Evolutionary conservation across 2,797 vertebrate species (phyloP), one percentile per base, ranked within the genome.

Genomic region (Paedocypris micromegethes): DNA sequence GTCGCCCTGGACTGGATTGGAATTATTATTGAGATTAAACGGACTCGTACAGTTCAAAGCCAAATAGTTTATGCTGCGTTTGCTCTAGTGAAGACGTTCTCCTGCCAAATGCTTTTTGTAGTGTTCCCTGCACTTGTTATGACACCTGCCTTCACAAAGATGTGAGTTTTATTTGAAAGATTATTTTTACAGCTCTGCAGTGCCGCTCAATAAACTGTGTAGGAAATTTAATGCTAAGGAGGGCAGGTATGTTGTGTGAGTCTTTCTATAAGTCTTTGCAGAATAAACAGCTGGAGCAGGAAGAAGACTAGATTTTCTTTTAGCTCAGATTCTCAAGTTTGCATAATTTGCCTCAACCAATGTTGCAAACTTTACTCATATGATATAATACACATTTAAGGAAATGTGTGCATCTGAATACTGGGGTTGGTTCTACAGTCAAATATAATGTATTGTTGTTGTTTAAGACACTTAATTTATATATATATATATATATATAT

Each of bases 131-230:
- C 57, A 23, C 66, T 62, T 76, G 60, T 72, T 74, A 64, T 70
- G 68, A 75, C 68, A 66, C 73, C 48, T 47, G 49, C 67, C 47
- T 71, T 64, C 58, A 77, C 42, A 23, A 52, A 57, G 58, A 77
- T 68, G 9, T 64, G 49, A 47, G 66, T 73, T 77, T 73, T 73
- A 58, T 78, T 67, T 74, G 46, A 48, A 58, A 67, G 9, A 70
- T 76, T 72, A 67, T 78, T 74, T 69, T 76, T 65, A 47, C 23
- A 71, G 56, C 68, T 49, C 65, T 44, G 47, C 49, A 45, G 65
- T 61, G 68, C 48, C 51, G 64, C 72, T 73, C 46, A 64, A 61
- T 72, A 76, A 72, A 47, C 62, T 52, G 63, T 61, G 58, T 62
- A 61, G 52, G 5, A 75, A 75, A 72, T 72, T 40, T 68, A 67